Conservation (phyloP, 92 coral and sea anemone genomes). For the Isaurus tuberculatus region DNA sequence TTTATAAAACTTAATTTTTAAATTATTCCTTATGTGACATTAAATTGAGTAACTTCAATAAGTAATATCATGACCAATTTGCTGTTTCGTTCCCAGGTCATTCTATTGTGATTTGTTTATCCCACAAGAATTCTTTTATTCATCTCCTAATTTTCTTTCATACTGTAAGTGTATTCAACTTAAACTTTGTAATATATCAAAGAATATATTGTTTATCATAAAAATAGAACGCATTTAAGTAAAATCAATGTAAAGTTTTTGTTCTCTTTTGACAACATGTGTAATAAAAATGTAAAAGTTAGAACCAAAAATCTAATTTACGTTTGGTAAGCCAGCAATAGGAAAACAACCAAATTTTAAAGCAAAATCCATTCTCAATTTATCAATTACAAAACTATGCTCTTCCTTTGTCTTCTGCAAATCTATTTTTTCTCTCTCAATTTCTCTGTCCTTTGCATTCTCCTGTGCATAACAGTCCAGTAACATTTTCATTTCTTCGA, state of each 20-base stretch:
- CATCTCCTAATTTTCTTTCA: too few relatives aligned
- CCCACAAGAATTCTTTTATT: too few relatives aligned
- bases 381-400: constrained; percentile 28
- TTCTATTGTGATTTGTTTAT: too few relatives aligned
- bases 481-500: constrained; percentile 34
- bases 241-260: not conserved
- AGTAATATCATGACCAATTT: too few relatives aligned
- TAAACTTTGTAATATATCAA: too few relatives aligned
- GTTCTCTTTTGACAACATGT: not conserved
- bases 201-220: too few relatives aligned
- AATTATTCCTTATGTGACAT: too few relatives aligned
- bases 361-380: constrained; percentile 50
- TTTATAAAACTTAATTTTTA: too few relatives aligned
- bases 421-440: constrained; percentile 27
- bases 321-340: constrained; percentile 11
- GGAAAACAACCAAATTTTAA: constrained; percentile 37
- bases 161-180: too few relatives aligned
- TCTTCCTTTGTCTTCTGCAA: constrained; percentile 32
- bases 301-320: not conserved
- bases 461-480: constrained; percentile 40
- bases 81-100: too few relatives aligned
- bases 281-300: not conserved
- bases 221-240: not conserved
- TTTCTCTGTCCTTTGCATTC: constrained; percentile 30
- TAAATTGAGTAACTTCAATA: too few relatives aligned